Conservation (phyloP, 2,797 vertebrate species). For the Merluccius polli region DNA sequence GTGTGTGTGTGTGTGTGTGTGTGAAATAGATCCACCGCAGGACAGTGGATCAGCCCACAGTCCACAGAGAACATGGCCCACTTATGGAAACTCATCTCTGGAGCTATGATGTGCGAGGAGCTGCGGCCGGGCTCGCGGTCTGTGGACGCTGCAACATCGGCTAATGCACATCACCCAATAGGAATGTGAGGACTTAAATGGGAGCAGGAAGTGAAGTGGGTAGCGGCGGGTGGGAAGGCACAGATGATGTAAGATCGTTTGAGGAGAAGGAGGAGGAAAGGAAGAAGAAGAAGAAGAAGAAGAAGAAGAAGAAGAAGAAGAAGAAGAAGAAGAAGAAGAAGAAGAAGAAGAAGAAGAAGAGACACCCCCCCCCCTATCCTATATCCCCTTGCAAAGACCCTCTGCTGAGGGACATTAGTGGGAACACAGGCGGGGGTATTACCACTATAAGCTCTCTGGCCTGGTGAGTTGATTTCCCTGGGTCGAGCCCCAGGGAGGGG, state of each 20-base stretch:
- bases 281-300: not conserved
- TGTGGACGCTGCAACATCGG: not conserved
- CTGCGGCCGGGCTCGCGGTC: not conserved
- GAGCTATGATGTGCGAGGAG: not conserved
- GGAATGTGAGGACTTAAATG: not conserved
- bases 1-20: not conserved
- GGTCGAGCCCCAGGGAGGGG: not conserved
- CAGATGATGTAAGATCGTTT: not conserved
- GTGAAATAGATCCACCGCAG: not conserved
- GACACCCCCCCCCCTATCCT: not conserved
- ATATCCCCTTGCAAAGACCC: not conserved
- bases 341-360: not conserved
- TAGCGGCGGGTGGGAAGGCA: not conserved
- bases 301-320: not conserved
- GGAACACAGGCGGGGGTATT: not conserved
- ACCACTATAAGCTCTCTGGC: not conserved
- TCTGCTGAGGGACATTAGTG: not conserved
- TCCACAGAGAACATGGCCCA: not conserved
- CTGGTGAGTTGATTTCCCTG: not conserved
- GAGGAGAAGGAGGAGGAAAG: not conserved
- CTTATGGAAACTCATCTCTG: not conserved
- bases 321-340: too few relatives aligned
- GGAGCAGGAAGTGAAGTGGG: not conserved
- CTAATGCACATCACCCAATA: not conserved
- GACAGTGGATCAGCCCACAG: not conserved